These are phyloP conservation scores for Drosophila merina DNA, from an alignment of 2,888 invertebrate species.

Conservation along the genomic window DNA sequence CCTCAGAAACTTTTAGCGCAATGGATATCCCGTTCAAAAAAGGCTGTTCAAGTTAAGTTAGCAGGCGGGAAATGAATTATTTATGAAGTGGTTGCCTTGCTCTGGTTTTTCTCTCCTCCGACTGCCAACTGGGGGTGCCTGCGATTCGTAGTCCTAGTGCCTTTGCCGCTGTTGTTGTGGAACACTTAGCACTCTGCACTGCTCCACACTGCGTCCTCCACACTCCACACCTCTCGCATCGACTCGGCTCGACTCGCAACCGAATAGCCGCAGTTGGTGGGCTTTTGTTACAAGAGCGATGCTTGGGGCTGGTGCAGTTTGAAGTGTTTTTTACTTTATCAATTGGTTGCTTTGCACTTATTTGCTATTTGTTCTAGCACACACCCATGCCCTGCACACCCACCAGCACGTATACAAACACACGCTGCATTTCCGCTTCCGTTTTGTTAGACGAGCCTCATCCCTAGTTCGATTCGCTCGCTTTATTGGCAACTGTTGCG, in stretches of 20 bases:
- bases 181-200: conserved; percentile 35
- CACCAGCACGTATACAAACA: conserved; percentile 19
- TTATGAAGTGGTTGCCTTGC: conserved; percentile 82
- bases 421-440: conserved; percentile 72
- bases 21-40: conserved; percentile 40
- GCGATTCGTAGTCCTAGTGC: conserved; percentile 10
- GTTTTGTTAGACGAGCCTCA: conserved; percentile 61
- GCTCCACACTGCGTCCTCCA: neutral
- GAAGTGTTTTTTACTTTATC: conserved; percentile 76
- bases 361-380: conserved; percentile 75
- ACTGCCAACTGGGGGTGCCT: conserved; percentile 9
- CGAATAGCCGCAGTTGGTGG: conserved; percentile 35
- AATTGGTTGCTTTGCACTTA: conserved; percentile 79
- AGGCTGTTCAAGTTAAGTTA: conserved; percentile 69
- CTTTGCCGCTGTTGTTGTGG: conserved; percentile 39
- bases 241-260: conserved; percentile 22
- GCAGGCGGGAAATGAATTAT: conserved; percentile 83
- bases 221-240: conserved; percentile 18
- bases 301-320: conserved; percentile 51
- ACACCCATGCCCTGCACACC: conserved; percentile 23
- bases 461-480: conserved; percentile 12
- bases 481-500: conserved; percentile 73
- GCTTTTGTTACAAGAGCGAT: conserved; percentile 64
- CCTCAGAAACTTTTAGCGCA: neutral
- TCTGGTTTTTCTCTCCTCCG: conserved; percentile 48